Conservation (phyloP, 2,113 vertebrate genomes). For the Thunnus thynnus region DNA sequence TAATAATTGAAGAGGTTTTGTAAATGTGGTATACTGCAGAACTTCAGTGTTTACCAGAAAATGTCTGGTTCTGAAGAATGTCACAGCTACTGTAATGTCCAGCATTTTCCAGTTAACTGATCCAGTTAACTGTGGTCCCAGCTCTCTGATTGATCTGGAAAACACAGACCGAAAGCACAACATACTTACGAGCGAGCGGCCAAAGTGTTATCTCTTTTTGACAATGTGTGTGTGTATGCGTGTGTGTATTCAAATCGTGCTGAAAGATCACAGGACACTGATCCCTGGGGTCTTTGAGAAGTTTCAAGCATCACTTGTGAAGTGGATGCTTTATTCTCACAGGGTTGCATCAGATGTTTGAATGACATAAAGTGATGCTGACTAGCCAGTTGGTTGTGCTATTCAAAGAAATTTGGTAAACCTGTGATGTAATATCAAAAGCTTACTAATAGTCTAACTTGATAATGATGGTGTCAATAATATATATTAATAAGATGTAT, state of each 20-base stretch:
- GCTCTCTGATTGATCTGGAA: slow-evolving; percentile 20
- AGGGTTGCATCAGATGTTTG: slow-evolving; percentile 64
- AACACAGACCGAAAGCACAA: slow-evolving; percentile 58
- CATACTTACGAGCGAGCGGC: slow-evolving; percentile 41
- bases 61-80: slow-evolving; percentile 21
- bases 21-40: background rate
- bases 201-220: slow-evolving; percentile 68
- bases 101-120: slow-evolving; percentile 22
- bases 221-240: slow-evolving; percentile 64
- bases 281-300: slow-evolving; percentile 52
- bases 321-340: slow-evolving; percentile 53
- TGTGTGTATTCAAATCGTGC: slow-evolving; percentile 55
- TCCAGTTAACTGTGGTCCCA: background rate
- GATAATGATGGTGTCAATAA: slow-evolving; percentile 67
- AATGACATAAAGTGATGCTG: slow-evolving; percentile 58
- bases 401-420: slow-evolving; percentile 62
- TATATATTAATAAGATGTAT: slow-evolving; percentile 74
- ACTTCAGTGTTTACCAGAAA: background rate
- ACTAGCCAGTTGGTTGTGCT: slow-evolving; percentile 57
- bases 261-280: slow-evolving; percentile 61
- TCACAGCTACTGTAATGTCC: slow-evolving; percentile 11
- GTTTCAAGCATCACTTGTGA: slow-evolving; percentile 52
- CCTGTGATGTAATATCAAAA: slow-evolving; percentile 69
- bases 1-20: slow-evolving; percentile 38
- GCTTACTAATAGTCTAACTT: slow-evolving; percentile 77